These are phyloP conservation scores for Neocrepidodera transversa DNA, from an alignment of 2,888 invertebrate genomes.

Conservation along the genomic window DNA sequence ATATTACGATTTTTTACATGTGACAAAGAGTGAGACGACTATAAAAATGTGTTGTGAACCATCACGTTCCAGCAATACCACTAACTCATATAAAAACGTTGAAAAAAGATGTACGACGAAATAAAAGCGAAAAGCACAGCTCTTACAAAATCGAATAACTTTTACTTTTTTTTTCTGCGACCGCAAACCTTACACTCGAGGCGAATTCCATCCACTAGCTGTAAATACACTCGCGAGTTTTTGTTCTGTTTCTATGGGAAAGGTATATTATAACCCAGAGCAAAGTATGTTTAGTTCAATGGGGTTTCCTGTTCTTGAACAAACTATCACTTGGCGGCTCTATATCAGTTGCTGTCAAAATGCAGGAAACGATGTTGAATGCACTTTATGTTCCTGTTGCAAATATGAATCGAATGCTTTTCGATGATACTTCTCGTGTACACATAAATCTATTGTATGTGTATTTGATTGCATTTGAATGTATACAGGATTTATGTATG, in stretches of 20 bases:
- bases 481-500: constrained; percentile 4
- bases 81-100: background rate
- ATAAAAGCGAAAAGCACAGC: background rate
- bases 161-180: background rate
- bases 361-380: constrained; percentile 25
- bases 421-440: constrained; percentile 22
- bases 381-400: constrained; percentile 24
- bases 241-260: constrained; percentile 12
- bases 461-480: constrained; percentile 20
- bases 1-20: no score
- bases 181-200: constrained; percentile 5
- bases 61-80: background rate
- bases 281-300: constrained; percentile 19
- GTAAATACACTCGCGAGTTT: constrained; percentile 11
- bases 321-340: constrained; percentile 17
- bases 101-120: background rate
- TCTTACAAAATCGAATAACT: background rate
- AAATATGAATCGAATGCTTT: constrained; percentile 19
- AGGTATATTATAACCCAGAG: constrained; percentile 15
- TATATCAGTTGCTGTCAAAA: constrained; percentile 24
- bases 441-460: constrained; percentile 25
- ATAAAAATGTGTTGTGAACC: no score
- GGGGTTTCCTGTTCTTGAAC: constrained; percentile 27
- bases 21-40: no score
- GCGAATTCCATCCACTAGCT: constrained; percentile 6